These are phyloP conservation scores for Odontesthes bonariensis DNA, from an alignment of 2,113 vertebrate species.

Conservation along the genomic window DNA sequence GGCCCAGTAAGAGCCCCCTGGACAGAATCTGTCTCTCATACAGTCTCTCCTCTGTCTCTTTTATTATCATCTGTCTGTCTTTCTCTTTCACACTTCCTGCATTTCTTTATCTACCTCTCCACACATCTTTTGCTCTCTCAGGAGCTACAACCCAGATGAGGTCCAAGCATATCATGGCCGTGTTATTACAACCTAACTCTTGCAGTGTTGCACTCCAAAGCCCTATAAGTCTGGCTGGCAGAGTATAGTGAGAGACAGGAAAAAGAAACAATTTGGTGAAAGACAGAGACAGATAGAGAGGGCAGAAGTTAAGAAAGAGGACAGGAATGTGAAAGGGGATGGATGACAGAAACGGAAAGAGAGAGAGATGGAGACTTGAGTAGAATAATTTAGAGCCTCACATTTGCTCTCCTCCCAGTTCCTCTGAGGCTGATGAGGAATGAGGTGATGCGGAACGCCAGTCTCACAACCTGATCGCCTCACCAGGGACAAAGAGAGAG, in stretches of 20 bases:
- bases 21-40: constrained; percentile 53
- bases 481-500: constrained; percentile 42
- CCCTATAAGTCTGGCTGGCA: constrained; percentile 67
- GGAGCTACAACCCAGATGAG: constrained; percentile 52
- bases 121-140: constrained; percentile 51
- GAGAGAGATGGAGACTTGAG: constrained; percentile 29
- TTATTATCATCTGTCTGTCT: constrained; percentile 66
- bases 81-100: constrained; percentile 36
- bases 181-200: constrained; percentile 74
- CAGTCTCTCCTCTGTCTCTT: constrained; percentile 62
- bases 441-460: constrained; percentile 66
- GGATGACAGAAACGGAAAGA: constrained; percentile 7
- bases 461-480: constrained; percentile 48
- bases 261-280: constrained; percentile 38
- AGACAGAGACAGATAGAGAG: constrained; percentile 40
- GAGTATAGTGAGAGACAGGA: constrained; percentile 39
- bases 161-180: constrained; percentile 76
- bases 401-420: constrained; percentile 43
- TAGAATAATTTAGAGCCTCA: constrained; percentile 56
- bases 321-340: constrained; percentile 37
- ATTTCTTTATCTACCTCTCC: constrained; percentile 59
- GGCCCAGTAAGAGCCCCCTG: constrained; percentile 50
- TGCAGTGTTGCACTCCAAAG: constrained; percentile 48
- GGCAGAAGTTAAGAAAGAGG: constrained; percentile 16
- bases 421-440: constrained; percentile 61